Conservation (phyloP, 2,888 invertebrate species). For the Plagodis pulveraria region DNA sequence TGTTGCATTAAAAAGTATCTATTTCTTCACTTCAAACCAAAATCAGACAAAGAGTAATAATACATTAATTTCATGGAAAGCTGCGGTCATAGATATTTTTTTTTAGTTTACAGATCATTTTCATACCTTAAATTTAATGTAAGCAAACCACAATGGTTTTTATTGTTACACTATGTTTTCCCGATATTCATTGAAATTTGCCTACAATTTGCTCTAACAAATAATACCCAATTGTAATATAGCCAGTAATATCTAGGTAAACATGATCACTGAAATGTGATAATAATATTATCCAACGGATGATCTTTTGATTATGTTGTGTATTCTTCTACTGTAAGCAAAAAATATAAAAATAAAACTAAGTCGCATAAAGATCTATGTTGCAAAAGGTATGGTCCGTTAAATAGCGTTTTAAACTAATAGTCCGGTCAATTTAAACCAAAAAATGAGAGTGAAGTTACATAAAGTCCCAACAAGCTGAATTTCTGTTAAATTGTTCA, state of each 20-base stretch:
- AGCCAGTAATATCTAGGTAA: slow-evolving; percentile 52
- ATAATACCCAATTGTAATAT: slow-evolving; percentile 43
- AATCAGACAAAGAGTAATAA: no score
- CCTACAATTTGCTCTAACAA: slow-evolving; percentile 22
- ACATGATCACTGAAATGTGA: slow-evolving; percentile 67
- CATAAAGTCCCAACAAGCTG: no score
- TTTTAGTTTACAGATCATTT: no score
- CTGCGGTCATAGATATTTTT: no score
- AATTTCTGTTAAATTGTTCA: no score
- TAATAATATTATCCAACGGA: slow-evolving; percentile 44
- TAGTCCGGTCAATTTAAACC: no score
- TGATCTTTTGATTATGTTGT: slow-evolving; percentile 19
- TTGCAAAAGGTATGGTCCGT: background rate
- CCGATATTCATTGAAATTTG: background rate
- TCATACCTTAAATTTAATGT: background rate
- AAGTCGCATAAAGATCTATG: background rate
- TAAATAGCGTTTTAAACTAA: background rate
- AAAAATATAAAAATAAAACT: slow-evolving; percentile 17
- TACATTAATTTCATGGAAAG: no score
- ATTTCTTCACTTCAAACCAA: no score
- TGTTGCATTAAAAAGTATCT: no score
- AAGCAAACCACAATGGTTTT: background rate
- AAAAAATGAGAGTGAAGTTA: no score
- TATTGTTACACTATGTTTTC: background rate
- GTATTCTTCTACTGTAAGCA: slow-evolving; percentile 29